Base-by-base conservation (phyloP, 1,140 invertebrate genomes). In the Drosophila simulans region DNA sequence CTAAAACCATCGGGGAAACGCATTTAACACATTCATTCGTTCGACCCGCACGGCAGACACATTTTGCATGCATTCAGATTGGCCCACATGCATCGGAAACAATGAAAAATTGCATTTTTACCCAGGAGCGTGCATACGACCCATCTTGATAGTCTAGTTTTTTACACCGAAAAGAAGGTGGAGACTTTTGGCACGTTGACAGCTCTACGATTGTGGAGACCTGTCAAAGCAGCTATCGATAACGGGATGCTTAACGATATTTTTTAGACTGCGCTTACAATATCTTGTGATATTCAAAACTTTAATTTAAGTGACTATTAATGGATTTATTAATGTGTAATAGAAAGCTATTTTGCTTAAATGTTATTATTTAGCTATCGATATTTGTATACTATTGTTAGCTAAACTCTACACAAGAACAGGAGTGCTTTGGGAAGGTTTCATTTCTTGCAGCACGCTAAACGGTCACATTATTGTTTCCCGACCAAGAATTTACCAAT, bases 81-180 rank as follows among this genome's bases (percentile, higher is more conserved):
- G 27, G 39, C 43, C 25, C 39, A 39, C 27, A 4, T 39, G 71
- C 51, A 12, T 25, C 15, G 22, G 1, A 75, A 66, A 65, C 45
- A 59, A 58, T 58, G 58, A 39, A 57, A 75, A 90, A 62, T 46
- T 34, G 48, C 64, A 66, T 62, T 72, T 79, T 78, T 90, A 89
- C 85, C 84, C 84, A 90, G 85, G 84, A 90, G 84, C 85, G 84
- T 89, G 84, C 84, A 89, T 89, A 78, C 85, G 84, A 89, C 84
- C 85, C 84, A 90, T 90, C 80, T 84, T 90, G 84, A 84, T 85
- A 85, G 77, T 77, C 64, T 89, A 88, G 64, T 84, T 83, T 89
- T 88, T 88, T 71, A 90, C 86, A 84, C 83, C 80, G 85, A 89
- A 90, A 89, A 89, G 80, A 80, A 80, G 66, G 79, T 80, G 77